A percentile compares a stretch with the other conserved stretches of the same genome.
Conservation (phyloP, 2,797 vertebrate species). For the Leucoraja ocellata region DNA sequence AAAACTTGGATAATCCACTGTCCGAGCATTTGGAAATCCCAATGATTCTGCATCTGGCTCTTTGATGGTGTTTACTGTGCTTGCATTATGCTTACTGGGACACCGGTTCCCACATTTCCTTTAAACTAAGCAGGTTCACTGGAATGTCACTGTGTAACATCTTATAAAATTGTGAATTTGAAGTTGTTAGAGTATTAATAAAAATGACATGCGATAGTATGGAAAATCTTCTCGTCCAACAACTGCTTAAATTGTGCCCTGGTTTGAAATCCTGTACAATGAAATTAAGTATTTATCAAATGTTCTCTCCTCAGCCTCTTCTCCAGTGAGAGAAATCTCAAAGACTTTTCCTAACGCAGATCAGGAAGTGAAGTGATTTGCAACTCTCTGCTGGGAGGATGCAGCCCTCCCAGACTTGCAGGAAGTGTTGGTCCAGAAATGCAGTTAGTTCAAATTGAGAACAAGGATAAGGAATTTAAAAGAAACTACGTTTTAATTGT, state of each 20-base stretch:
- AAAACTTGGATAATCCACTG: no score
- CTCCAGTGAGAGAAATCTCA: not conserved
- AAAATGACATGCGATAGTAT: no score
- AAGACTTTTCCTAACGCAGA: not conserved
- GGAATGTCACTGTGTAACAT: no score
- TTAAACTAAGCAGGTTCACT: no score
- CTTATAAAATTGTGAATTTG: no score
- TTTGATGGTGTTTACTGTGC: no score
- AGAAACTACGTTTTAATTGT: not conserved
- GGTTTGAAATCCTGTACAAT: not conserved
- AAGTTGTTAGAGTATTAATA: no score
- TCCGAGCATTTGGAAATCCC: no score
- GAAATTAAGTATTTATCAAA: not conserved
- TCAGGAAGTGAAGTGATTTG: not conserved
- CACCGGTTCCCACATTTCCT: no score
- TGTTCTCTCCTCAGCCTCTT: not conserved
- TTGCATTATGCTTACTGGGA: no score
- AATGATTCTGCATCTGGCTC: no score
- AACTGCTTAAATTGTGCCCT: not conserved
- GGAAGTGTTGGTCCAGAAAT: not conserved
- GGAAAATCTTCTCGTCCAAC: no score
- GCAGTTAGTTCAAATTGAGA: not conserved
- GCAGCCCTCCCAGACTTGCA: not conserved
- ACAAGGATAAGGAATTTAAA: not conserved
- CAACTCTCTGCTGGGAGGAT: not conserved